Conservation (phyloP, 2,113 vertebrate species). For the Ceuthmochares aereus region DNA sequence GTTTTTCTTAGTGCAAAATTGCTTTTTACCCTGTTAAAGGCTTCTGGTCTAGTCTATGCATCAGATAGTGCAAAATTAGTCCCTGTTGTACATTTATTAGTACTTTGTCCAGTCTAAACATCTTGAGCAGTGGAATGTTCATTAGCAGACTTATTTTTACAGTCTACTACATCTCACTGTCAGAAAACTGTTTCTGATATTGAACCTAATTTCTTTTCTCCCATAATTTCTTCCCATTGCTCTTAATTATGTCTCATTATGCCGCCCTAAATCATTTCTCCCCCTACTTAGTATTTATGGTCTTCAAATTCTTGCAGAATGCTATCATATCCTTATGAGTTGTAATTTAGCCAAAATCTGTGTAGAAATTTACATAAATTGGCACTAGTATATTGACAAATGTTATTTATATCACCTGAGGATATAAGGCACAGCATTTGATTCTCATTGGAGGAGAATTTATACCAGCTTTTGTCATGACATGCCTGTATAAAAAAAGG, state of each 20-base stretch:
- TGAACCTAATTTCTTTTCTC: slow-evolving; percentile 32
- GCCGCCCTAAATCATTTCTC: slow-evolving; percentile 39
- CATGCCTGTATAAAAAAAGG: not conserved
- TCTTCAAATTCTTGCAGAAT: slow-evolving; percentile 42
- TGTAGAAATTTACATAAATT: slow-evolving; percentile 36
- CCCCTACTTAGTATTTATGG: slow-evolving; percentile 29
- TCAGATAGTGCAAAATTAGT: slow-evolving; percentile 7
- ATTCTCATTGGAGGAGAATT: not conserved
- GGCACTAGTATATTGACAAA: not conserved
- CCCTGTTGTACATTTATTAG: not conserved
- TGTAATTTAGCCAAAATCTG: slow-evolving; percentile 1
- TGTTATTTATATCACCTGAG: not conserved
- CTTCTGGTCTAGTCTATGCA: not conserved
- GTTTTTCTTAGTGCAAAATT: not conserved
- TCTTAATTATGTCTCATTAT: slow-evolving; percentile 50
- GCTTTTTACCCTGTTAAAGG: slow-evolving; percentile 6
- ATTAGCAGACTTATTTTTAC: slow-evolving; percentile 35
- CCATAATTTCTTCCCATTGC: slow-evolving; percentile 41
- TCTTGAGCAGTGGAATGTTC: slow-evolving; percentile 37
- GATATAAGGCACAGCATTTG: not conserved
- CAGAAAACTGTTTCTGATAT: slow-evolving; percentile 52
- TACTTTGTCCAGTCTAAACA: slow-evolving; percentile 47
- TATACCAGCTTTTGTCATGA: not conserved
- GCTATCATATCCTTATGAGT: slow-evolving; percentile 37
- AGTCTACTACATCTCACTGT: slow-evolving; percentile 42